Base-by-base conservation (phyloP, 2,113 vertebrate genomes). In the Noturus placidus region DNA sequence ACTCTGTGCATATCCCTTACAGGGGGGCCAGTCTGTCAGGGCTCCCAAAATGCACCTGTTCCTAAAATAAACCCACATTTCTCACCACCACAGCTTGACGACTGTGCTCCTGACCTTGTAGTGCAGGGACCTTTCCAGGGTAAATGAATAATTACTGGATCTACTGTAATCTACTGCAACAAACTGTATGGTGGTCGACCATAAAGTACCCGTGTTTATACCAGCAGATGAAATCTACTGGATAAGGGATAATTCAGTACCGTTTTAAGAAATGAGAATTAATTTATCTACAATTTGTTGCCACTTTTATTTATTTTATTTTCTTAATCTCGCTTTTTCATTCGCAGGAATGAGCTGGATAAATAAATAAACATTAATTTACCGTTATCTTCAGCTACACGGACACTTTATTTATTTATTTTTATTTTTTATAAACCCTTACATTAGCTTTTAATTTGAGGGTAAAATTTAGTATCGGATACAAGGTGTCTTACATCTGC, bases 31-130 rank as follows among this genome's bases (percentile, higher is more conserved):
- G 80, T 83, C 77, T 8, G 30, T 63, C 61, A 4, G 72, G 52
- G 74, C 56, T 89, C 82, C 35, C 80, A 13, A 82, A 81, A 61
- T 42, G 54, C 80, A 70, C 61, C 67, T 69, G 46, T 52, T 42
- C 79, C 85, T 90, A 87, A 86, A 92, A 92, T 92, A 91, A 87
- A 87, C 42, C 6, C 85, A 57, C 74, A 87, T 91, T 91, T 91
- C 86, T 85, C 50, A 46, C 83, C 87, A 42, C 52, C 8, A 27
- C 79, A 59, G 33, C 11, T 56, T 38, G 50, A 72, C 33, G 52
- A 14, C 74, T 38, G 30, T 27, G 46, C 46, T 80, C 19, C 17
- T 86, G 72, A 79, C 38, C 76, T 35, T 86, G 57, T 17, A 54
- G 61, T 52, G 61, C n/a, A 33, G 46, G 0, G 57, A 78, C 17